Evolutionary conservation across 2,888 invertebrate species (phyloP), one percentile per base, ranked within the genome.

Genomic region (Andrena praecox): DNA sequence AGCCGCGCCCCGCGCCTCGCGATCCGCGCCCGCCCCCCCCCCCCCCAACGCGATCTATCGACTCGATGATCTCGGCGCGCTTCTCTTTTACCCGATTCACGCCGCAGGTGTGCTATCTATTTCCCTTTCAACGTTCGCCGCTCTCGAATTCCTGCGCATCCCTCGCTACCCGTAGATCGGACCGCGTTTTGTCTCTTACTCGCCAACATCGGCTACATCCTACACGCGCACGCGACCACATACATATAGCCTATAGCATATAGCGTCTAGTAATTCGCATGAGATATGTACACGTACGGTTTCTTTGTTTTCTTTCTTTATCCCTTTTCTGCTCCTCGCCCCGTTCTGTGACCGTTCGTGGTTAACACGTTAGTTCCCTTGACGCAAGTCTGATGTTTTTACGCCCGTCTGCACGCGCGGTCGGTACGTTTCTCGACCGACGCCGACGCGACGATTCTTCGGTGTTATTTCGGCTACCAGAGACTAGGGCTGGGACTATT

Each of bases 391-490:
- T 24, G 10, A 63, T 66, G 48, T 72, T 59, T 67, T 73, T 31
- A 59, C 80, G 75, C 71, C 24, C 69, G n/a, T 52, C 52, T 56
- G 42, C 48, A 20, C 54, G 52, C 56, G 56, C 60, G 75, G 69
- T n/a, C 62, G 52, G 66, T 66, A 68, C 69, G 68, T 59, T 59
- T 50, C 29, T 42, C 42, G 42, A 12, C 42, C 42, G 42, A 27
- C 27, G 27, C 27, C 27, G 27, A 12, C 76, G 59, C 62, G 64
- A 68, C 73, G 72, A 56, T 54, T 35, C 63, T 66, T 33, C 31
- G 27, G 60, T 69, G 69, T 77, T 77, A 77, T 74, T 83, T 80
- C 74, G 76, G 80, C 76, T 80, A 82, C 80, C 76, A 80, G 35
- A 35, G 35, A 10, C 2, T 2, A 77, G 75, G 20, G 20, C 20